Evolutionary conservation across 1,140 invertebrate genomes (phyloP).

Genomic region (Amphibalanus amphitrite): DNA sequence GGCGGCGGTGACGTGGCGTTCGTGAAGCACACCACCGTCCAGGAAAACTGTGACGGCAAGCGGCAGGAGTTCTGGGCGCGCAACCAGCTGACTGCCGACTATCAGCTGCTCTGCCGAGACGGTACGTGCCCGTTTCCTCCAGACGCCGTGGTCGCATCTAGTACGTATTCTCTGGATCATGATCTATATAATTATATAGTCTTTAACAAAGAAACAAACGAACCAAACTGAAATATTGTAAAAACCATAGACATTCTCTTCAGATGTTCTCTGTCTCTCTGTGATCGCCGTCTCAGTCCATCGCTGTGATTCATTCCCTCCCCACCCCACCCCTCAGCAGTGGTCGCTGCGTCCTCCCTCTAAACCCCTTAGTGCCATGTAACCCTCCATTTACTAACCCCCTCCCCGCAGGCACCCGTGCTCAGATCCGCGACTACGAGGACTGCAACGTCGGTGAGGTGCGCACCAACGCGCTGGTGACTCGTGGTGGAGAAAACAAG

Average conservation of each 20-base stretch:
- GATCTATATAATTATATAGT: not conserved
- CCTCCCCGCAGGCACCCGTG: conserved; percentile 26
- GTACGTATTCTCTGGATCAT: no score
- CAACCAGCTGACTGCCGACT: conserved; percentile 76
- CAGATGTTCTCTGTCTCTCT: conserved; percentile 3
- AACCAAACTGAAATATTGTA: not conserved
- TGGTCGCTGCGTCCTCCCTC: no score
- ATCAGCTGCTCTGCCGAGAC: conserved; percentile 83
- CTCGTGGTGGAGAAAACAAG: conserved; percentile 48
- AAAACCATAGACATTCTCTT: not conserved
- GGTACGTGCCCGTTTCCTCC: conserved; percentile 23
- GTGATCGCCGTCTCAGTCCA: no score
- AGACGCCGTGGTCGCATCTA: no score
- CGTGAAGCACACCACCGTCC: conserved; percentile 76
- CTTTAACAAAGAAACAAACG: not conserved
- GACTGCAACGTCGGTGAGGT: conserved; percentile 80
- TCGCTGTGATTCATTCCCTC: no score
- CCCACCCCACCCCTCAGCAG: no score
- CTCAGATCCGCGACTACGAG: conserved; percentile 54
- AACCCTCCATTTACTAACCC: conserved; percentile 2
- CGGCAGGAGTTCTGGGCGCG: conserved; percentile 81
- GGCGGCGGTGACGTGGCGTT: conserved; percentile 90
- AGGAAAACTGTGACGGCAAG: conserved; percentile 77
- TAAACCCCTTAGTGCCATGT: no score
- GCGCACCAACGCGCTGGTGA: conserved; percentile 77